Percentiles rank a stretch among this genome's conserved stretches.
Evolutionary conservation across 2,113 vertebrate genomes (phyloP).

Genomic region (Formicarius rufipectus): DNA sequence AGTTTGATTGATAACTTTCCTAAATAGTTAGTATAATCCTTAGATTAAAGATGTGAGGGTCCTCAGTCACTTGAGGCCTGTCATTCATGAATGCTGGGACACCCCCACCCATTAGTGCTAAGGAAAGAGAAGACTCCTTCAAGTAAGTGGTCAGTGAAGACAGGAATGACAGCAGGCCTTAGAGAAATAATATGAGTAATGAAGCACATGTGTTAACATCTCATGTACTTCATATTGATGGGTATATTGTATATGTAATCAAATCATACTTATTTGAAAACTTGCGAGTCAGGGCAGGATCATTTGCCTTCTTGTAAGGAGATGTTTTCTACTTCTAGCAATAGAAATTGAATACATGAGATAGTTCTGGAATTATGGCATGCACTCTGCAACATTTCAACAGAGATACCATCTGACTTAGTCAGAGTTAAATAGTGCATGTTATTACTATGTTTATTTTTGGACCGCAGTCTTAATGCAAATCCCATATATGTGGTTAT

Average conservation of each 20-base stretch:
- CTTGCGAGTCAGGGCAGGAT: not conserved
- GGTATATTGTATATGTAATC: not conserved
- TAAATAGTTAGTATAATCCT: not conserved
- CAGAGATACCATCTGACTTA: not conserved
- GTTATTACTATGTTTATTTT: not conserved
- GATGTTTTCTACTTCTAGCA: not conserved
- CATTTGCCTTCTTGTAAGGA: not conserved
- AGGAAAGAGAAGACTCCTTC: not conserved
- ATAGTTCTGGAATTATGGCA: not conserved
- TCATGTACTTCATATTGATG: not conserved
- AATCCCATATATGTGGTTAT: slow-evolving; percentile 13
- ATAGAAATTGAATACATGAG: not conserved
- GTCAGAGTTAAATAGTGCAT: not conserved
- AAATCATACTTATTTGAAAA: not conserved
- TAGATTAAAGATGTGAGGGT: not conserved
- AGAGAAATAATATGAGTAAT: not conserved
- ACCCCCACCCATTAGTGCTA: not conserved
- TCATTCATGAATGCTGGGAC: not conserved
- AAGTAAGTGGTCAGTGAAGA: not conserved
- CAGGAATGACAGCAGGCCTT: not conserved
- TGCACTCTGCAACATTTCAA: not conserved
- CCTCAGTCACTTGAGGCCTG: not conserved
- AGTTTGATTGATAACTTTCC: not conserved
- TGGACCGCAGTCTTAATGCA: slow-evolving; percentile 6
- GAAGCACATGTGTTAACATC: not conserved